Evolutionary conservation across 2,888 invertebrate species (phyloP), one percentile per base, ranked within the genome.

Genomic region (Mythimna impura): DNA sequence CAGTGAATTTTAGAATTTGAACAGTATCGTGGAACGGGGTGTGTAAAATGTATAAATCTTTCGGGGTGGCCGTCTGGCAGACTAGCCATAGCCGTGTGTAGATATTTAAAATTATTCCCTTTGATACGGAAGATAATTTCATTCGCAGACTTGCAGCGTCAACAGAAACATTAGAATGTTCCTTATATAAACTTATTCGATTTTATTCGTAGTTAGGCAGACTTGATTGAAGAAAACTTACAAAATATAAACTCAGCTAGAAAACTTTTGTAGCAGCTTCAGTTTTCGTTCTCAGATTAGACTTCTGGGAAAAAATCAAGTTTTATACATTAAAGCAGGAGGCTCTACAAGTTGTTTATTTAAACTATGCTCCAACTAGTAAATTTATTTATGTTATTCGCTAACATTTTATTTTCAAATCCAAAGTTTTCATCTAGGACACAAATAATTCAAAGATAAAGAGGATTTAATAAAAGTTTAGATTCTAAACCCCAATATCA

Each of bases 51-150:
- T 93, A 94, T 96, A 95, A 95, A 95, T 96, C 96, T 95, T 95
- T 90, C 89, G 91, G 90, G 88, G 90, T 89, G 90, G 92, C 91
- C 89, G 95, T 95, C 95, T 95, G 95, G 83, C 87, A 82, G 90
- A 91, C 90, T 91, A 90, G 89, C 90, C 90, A 88, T 92, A 92
- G 90, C 91, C 93, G 92, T 94, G 93, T 94, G 93, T 94, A 94
- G 92, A 93, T 94, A 94, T 96, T 95, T 95, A 94, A 96, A 95
- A 96, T 90, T 96, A 96, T 96, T 96, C 96, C 93, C 96, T 96
- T 96, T 96, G 96, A 96, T 96, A 93, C 93, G 91, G 91, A 95
- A 94, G 95, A 95, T 96, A 96, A 96, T 96, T 95, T 94, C 91
- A 93, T 93, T 94, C 91, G 91, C 90, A 90, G 90, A 89, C 90